These are phyloP conservation scores for Dexiosoma caninum DNA, from an alignment of 2,888 invertebrate genomes.

Conservation along the genomic window DNA sequence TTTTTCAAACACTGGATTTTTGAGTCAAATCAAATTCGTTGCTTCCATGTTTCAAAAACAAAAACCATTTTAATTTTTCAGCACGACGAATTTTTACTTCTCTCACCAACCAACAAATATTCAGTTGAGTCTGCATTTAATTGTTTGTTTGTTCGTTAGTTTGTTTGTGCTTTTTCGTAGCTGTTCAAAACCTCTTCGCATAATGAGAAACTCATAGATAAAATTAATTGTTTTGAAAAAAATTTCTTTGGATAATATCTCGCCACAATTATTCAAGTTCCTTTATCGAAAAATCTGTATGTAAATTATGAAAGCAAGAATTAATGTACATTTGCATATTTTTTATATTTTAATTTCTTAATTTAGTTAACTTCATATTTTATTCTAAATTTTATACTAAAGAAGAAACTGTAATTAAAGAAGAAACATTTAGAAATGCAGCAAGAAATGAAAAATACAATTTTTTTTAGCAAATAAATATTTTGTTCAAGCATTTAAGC, in stretches of 20 bases:
- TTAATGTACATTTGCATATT: background rate
- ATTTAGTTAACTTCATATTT: background rate
- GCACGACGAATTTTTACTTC: background rate
- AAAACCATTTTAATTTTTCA: background rate
- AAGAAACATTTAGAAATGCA: too few species aligned
- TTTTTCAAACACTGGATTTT: slow-evolving; percentile 7
- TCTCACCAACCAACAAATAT: slow-evolving; percentile 3
- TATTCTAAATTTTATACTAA: too few species aligned
- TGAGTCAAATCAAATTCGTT: background rate
- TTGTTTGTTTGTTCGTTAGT: slow-evolving; percentile 1
- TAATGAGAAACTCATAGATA: slow-evolving; percentile 21
- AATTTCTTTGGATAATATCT: slow-evolving; percentile 15
- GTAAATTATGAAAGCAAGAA: slow-evolving; percentile 38
- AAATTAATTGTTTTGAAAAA: slow-evolving; percentile 1
- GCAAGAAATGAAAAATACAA: too few species aligned
- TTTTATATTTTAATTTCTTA: background rate
- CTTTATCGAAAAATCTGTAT: slow-evolving; percentile 48
- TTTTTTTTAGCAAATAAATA: too few species aligned
- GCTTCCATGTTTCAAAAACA: background rate
- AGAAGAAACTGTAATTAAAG: too few species aligned
- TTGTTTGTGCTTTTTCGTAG: background rate
- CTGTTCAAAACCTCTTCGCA: slow-evolving; percentile 12
- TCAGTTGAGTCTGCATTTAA: too few species aligned
- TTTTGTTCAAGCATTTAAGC: too few species aligned
- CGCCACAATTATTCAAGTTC: slow-evolving; percentile 21